phyloP scores from a whole-genome alignment of 2,888 invertebrate genomes.

The Elmis aenea region DNA sequence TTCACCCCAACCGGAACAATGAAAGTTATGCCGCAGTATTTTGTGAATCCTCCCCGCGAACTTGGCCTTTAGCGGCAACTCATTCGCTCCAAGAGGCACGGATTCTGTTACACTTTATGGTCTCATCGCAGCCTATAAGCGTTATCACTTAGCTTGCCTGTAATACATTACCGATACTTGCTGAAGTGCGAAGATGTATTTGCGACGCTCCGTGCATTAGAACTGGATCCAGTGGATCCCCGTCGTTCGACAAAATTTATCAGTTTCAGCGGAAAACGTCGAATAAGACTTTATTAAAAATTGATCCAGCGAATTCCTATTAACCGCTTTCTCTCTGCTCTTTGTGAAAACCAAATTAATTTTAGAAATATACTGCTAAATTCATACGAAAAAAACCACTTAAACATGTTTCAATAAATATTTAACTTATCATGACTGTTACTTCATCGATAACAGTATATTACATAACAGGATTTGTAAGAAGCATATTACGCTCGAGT shows the following conservation, averaged over 20 bases:
- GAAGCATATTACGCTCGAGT: too few species aligned
- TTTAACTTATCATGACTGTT: too few species aligned
- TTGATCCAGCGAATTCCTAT: too few species aligned
- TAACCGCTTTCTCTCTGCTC: too few species aligned
- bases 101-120: conserved; percentile 38
- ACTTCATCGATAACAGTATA: too few species aligned
- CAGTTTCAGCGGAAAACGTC: conserved; percentile 15
- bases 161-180: conserved; percentile 45
- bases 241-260: conserved; percentile 18
- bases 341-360: too few species aligned
- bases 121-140: conserved; percentile 37
- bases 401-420: too few species aligned
- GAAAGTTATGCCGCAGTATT: conserved; percentile 43
- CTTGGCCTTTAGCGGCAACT: conserved; percentile 30
- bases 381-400: too few species aligned
- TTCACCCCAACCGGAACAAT: conserved; percentile 40
- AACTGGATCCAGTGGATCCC: conserved; percentile 18
- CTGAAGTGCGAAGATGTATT: conserved; percentile 45
- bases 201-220: conserved; percentile 32
- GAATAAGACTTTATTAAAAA: too few species aligned
- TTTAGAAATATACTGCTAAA: too few species aligned
- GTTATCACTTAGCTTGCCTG: conserved; percentile 36
- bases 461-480: too few species aligned
- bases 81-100: conserved; percentile 36
- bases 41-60: conserved; percentile 34